Conservation (phyloP, 2,797 vertebrate genomes). For the Choloepus didactylus region DNA sequence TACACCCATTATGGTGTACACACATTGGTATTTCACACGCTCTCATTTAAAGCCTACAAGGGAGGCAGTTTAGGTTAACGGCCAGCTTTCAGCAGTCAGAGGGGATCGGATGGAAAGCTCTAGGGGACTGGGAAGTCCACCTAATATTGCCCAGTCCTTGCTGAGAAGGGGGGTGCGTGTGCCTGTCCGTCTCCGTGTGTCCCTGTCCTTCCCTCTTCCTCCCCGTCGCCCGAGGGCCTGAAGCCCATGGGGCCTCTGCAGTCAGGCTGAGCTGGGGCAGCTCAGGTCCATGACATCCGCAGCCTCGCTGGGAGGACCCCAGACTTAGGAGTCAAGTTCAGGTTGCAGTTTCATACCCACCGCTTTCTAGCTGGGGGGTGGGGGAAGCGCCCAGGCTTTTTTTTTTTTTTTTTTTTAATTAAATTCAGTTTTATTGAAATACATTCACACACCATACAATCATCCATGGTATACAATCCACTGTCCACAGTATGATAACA, state of each 20-base stretch:
- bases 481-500: too few species aligned
- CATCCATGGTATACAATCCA: too few species aligned
- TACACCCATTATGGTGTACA: fast-evolving
- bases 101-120: not conserved
- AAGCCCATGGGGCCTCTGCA: not conserved
- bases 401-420: too few species aligned
- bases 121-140: not conserved
- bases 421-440: too few species aligned
- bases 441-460: too few species aligned
- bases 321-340: not conserved
- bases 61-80: not conserved
- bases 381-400: too few species aligned
- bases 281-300: too few species aligned
- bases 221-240: too few species aligned
- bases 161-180: too few species aligned
- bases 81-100: fast-evolving
- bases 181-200: not conserved
- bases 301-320: too few species aligned
- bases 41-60: too few species aligned
- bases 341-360: not conserved
- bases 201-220: fast-evolving
- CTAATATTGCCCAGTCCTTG: not conserved
- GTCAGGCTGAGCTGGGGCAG: too few species aligned
- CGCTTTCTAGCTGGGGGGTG: not conserved
- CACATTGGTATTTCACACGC: fast-evolving